These are phyloP conservation scores for Dipodomys ordii DNA, from an alignment of 2,113 vertebrate genomes.

Conservation along the genomic window DNA sequence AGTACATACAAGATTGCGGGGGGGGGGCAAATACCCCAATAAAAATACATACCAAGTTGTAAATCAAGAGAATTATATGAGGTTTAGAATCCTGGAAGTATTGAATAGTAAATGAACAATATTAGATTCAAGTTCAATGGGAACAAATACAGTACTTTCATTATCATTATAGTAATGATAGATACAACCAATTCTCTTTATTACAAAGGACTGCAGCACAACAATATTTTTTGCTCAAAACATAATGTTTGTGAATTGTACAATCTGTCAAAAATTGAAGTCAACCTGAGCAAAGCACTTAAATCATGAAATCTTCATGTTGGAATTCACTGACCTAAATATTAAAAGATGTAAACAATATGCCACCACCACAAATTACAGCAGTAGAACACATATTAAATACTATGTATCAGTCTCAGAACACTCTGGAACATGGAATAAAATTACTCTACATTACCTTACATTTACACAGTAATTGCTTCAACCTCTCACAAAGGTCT, in stretches of 20 bases:
- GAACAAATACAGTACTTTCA: slow-evolving; percentile 72
- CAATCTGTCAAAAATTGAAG: slow-evolving; percentile 81
- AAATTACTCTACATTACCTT: neutral
- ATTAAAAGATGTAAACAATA: slow-evolving; percentile 78
- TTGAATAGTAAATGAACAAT: slow-evolving; percentile 66
- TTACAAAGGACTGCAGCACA: slow-evolving; percentile 73
- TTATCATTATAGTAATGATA: slow-evolving; percentile 80
- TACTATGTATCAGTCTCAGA: neutral
- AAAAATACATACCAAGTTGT: slow-evolving; percentile 71
- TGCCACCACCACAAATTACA: neutral
- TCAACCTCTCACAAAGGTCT: neutral
- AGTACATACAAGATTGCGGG: slow-evolving; percentile 51
- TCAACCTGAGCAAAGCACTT: slow-evolving; percentile 82
- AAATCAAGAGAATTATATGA: slow-evolving; percentile 73
- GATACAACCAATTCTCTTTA: slow-evolving; percentile 79
- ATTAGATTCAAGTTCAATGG: slow-evolving; percentile 73
- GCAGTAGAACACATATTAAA: neutral
- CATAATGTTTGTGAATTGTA: slow-evolving; percentile 70
- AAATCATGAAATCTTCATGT: slow-evolving; percentile 82
- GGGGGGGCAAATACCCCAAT: slow-evolving; percentile 70
- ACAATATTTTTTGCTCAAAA: slow-evolving; percentile 75
- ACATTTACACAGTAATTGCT: neutral
- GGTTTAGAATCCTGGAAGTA: slow-evolving; percentile 72
- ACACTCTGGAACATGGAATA: neutral
- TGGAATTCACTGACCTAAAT: slow-evolving; percentile 86